These are phyloP conservation scores for Entosphenus tridentatus DNA, from an alignment of 2,113 vertebrate species.

Conservation along the genomic window DNA sequence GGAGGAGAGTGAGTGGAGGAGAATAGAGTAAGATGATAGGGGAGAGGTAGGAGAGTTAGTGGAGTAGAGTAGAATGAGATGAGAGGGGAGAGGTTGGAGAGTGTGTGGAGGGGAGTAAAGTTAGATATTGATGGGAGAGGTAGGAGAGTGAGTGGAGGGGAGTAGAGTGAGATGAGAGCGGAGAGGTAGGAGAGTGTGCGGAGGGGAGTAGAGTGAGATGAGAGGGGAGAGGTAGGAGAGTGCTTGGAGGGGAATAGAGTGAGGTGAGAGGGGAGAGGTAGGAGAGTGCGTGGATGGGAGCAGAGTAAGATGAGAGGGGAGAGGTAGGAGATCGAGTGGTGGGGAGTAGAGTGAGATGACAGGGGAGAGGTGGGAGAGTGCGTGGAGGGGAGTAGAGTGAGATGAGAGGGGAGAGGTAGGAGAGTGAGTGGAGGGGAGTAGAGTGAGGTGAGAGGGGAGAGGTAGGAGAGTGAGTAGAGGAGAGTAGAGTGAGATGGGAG, in stretches of 20 bases:
- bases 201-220: neutral
- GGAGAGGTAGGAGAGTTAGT: neutral
- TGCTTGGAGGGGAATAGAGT: neutral
- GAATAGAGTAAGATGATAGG: neutral
- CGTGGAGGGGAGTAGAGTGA: neutral
- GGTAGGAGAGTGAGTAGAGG: neutral
- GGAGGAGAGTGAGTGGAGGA: neutral
- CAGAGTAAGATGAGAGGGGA: neutral
- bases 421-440: neutral
- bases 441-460: neutral
- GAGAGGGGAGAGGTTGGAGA: neutral
- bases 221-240: neutral
- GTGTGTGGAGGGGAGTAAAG: neutral
- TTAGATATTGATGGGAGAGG: neutral
- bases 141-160: neutral
- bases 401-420: neutral
- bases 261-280: too few species aligned
- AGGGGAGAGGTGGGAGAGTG: neutral
- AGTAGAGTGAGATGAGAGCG: neutral
- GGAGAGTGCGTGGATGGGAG: neutral
- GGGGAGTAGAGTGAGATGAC: neutral
- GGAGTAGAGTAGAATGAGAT: neutral
- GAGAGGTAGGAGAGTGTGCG: neutral
- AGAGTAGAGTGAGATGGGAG: neutral
- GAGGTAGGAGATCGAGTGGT: neutral